Percentiles rank a stretch among this genome's conserved stretches.
Conservation (phyloP, 2,888 invertebrate genomes). For the Acleris holmiana region DNA sequence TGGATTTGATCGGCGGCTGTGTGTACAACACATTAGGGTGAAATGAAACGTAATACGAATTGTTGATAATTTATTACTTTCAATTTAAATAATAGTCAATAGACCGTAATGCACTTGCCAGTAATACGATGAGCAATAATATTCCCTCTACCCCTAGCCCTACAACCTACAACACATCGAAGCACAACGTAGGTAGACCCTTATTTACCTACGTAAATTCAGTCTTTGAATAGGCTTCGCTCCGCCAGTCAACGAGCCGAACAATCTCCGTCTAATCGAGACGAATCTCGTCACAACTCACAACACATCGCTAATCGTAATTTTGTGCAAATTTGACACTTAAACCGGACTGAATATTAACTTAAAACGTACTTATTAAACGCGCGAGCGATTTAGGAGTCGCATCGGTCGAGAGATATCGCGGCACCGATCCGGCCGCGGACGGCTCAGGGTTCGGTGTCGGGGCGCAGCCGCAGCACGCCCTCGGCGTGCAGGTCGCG, state of each 20-base stretch:
- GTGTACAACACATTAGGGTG: background rate
- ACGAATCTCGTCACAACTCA: constrained; percentile 48
- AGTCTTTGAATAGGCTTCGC: constrained; percentile 79
- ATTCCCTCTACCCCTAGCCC: constrained; percentile 36
- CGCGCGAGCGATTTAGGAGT: constrained; percentile 42
- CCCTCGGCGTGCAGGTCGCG: constrained; percentile 89
- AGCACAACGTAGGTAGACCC: constrained; percentile 58
- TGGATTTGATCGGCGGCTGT: too few species aligned
- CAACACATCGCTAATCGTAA: constrained; percentile 54
- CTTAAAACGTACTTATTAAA: constrained; percentile 37
- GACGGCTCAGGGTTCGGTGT: constrained; percentile 61
- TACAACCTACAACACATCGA: constrained; percentile 57
- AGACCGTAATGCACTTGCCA: constrained; percentile 75
- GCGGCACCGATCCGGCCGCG: constrained; percentile 38
- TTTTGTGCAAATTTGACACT: constrained; percentile 60
- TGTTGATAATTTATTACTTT: constrained; percentile 41
- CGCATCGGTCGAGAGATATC: constrained; percentile 57
- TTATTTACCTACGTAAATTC: constrained; percentile 69
- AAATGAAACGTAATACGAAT: constrained; percentile 17
- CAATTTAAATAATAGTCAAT: constrained; percentile 72
- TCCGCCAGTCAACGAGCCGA: constrained; percentile 47
- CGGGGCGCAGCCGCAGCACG: constrained; percentile 83
- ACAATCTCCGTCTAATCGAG: constrained; percentile 49
- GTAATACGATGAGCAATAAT: constrained; percentile 73
- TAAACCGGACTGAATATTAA: constrained; percentile 55